Evolutionary conservation across 2,113 vertebrate genomes (phyloP), one percentile per base, ranked within the genome.

Genomic region (Bujurquina vittata): DNA sequence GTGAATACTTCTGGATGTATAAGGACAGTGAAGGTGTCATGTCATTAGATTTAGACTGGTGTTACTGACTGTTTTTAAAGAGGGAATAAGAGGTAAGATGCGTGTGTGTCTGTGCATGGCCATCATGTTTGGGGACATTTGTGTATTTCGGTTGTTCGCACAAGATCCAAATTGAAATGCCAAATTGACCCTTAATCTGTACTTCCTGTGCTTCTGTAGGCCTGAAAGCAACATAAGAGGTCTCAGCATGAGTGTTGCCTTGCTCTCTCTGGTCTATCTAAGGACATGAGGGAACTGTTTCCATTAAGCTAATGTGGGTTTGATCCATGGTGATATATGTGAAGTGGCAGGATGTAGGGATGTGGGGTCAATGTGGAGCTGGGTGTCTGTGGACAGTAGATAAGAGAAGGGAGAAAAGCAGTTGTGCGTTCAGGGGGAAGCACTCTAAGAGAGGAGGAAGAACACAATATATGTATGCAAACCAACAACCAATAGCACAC

Each of bases 251-350:
- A 89, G 77, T 86, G 84, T 6, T 10, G 73, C 63, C 5, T 4
- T 54, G n/a, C 67, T 83, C 75, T 77, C 69, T 62, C 80, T 29
- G 29, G 72, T 78, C 62, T 85, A 83, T 89, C 81, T 87, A 79
- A 88, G 90, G 86, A 88, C 81, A 81, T 18, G 75, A 79, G 89
- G 90, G 84, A 89, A 89, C 77, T 87, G 78, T 82, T 84, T 91
- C 87, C 86, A 93, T 93, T 89, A 91, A 83, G 88, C 86, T 91
- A 91, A 93, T 91, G 88, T 85, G 77, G 77, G 54, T 90, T 85
- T 92, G 89, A 91, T 90, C 89, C 88, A 87, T 40, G 6, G 72
- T 82, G 90, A 92, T 91, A 80, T 83, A 89, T 84, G 89, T 91
- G 89, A 87, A 85, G 85, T 84, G 89, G 75, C 80, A 89, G 83